Percentiles rank a stretch among this genome's conserved stretches.
Evolutionary conservation across 2,113 vertebrate genomes (phyloP).

Genomic region (Thalassoma bifasciatum): DNA sequence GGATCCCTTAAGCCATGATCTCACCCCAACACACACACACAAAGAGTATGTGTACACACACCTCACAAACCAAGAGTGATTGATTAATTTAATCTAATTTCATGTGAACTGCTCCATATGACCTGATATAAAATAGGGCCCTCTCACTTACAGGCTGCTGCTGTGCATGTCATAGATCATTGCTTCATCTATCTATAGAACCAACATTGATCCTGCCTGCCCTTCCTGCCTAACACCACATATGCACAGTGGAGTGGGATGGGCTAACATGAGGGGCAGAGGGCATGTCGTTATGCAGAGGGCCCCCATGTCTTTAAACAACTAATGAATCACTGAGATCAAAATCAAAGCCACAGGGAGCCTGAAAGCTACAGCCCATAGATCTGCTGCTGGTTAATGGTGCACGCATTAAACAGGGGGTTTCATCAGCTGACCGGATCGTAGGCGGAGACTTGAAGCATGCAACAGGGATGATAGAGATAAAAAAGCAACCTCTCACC

Average conservation of each 20-base stretch:
- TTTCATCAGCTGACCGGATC: slow-evolving; percentile 4
- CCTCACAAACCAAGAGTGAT: slow-evolving; percentile 39
- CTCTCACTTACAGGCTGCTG: slow-evolving; percentile 57
- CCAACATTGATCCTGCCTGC: slow-evolving; percentile 71
- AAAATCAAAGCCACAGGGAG: slow-evolving; percentile 64
- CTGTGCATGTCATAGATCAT: slow-evolving; percentile 75
- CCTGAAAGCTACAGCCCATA: slow-evolving; percentile 37
- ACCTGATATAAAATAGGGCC: slow-evolving; percentile 60
- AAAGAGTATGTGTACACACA: slow-evolving; percentile 13
- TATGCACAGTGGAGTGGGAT: slow-evolving; percentile 51
- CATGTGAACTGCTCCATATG: slow-evolving; percentile 51
- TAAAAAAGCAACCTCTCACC: neutral
- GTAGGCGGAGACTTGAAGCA: neutral
- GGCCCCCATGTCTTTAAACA: slow-evolving; percentile 53
- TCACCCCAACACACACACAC: neutral
- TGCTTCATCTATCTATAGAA: slow-evolving; percentile 76
- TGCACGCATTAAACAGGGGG: slow-evolving; percentile 39
- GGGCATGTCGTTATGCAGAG: slow-evolving; percentile 63
- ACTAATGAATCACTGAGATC: slow-evolving; percentile 72
- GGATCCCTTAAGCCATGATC: slow-evolving; percentile 25
- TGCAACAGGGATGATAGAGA: slow-evolving; percentile 1
- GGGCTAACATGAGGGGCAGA: slow-evolving; percentile 46
- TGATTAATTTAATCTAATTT: slow-evolving; percentile 67
- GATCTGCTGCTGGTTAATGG: slow-evolving; percentile 59
- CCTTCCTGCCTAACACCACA: slow-evolving; percentile 71